Evolutionary conservation across 2,113 vertebrate genomes (phyloP), one percentile per base, ranked within the genome.

Genomic region (Cephalopholis sonnerati): DNA sequence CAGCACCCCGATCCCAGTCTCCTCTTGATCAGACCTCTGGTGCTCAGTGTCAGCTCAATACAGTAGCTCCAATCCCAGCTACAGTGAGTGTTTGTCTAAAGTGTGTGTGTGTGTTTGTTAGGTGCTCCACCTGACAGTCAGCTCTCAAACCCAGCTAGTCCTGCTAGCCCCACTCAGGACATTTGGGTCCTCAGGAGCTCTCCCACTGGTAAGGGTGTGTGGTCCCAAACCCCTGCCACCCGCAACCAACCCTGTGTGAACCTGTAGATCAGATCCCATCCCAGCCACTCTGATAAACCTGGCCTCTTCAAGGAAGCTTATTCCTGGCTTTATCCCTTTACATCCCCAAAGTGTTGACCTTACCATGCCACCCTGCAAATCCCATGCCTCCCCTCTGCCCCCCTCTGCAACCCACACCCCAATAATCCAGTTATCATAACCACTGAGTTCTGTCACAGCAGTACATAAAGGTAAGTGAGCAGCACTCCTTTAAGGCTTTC

Each of bases 111-210:
- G 91, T 62, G 91, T 95, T 93, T 92, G 82, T 83, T 95, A 95
- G 95, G 94, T 94, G 77, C 73, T 82, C 83, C 89, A 86, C 83
- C 82, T 48, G 86, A 87, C 90, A 93, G 90, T 90, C 83, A 89
- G 75, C 81, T 87, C 83, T 86, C 92, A 87, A 71, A 81, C 90
- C 87, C 91, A 86, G 89, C 87, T 93, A 90, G 90, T 89, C 90
- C 92, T 88, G 83, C 89, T 92, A 93, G 82, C 86, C 82, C 92
- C 80, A 85, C 83, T 93, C 92, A 93, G 91, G 94, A 96, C 84
- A 92, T 95, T 84, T 96, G 95, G 95, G 94, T 96, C 87, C 95
- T 96, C 88, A 95, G 95, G 92, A 93, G 88, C 58, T 90, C 92
- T 71, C 91, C 93, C 82, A 81, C 87, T 87, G 95, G 95, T 96